These are phyloP conservation scores for Nicator chloris DNA, from an alignment of 2,113 vertebrate genomes.

Conservation along the genomic window DNA sequence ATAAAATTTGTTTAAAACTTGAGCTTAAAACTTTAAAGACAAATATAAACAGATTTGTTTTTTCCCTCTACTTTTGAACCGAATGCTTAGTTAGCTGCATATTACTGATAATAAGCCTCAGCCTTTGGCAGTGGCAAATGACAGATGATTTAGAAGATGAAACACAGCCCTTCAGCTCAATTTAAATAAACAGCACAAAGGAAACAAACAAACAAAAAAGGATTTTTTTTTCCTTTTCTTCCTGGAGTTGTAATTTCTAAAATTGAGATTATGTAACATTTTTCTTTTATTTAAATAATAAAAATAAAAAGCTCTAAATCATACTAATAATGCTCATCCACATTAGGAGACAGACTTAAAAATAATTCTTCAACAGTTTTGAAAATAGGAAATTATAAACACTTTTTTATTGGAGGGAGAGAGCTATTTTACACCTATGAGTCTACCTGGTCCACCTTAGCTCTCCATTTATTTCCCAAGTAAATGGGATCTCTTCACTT, in stretches of 20 bases:
- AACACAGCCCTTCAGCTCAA: neutral
- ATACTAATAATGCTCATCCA: neutral
- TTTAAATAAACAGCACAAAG: neutral
- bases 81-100: neutral
- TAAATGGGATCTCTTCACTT: neutral
- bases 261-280: neutral
- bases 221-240: neutral
- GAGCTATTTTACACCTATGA: rapidly evolving
- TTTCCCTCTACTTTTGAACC: neutral
- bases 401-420: neutral
- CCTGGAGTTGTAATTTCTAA: neutral
- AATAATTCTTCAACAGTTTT: neutral
- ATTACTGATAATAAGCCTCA: neutral
- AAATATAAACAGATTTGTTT: neutral
- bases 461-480: neutral
- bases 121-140: neutral
- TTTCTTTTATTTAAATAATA: neutral
- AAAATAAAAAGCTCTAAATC: neutral
- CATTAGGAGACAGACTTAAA: neutral
- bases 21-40: neutral
- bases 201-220: neutral
- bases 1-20: neutral
- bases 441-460: neutral
- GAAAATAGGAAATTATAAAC: neutral
- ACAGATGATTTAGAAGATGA: neutral